A percentile compares a stretch with the other conserved stretches of the same genome.
Conservation (phyloP, 2,888 invertebrate genomes). For the Andrena bucephala region DNA sequence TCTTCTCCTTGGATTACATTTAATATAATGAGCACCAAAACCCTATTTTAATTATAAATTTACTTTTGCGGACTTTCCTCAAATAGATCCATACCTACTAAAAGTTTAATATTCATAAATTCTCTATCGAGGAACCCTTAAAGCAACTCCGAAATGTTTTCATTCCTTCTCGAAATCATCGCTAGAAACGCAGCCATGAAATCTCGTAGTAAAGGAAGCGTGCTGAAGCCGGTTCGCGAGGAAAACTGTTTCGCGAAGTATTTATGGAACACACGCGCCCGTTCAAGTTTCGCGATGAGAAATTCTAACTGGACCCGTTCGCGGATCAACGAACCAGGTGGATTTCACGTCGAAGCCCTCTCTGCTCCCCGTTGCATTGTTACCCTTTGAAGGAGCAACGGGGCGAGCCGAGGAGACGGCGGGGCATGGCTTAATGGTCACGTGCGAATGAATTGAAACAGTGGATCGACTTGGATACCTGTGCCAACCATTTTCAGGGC, state of each 20-base stretch:
- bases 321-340: constrained; percentile 16
- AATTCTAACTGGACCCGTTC: constrained; percentile 24
- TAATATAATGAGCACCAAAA: no score
- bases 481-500: constrained; percentile 60
- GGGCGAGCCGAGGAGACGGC: background rate
- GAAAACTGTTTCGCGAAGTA: constrained; percentile 4
- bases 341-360: constrained; percentile 21
- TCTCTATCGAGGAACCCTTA: no score
- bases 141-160: no score
- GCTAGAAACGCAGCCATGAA: no score
- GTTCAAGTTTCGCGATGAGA: constrained; percentile 5
- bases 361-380: constrained; percentile 18
- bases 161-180: no score
- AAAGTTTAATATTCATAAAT: no score
- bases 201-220: no score
- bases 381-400: constrained; percentile 2
- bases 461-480: constrained; percentile 61
- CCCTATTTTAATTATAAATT: no score
- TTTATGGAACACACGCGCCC: background rate
- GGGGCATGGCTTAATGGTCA: constrained; percentile 33
- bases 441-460: constrained; percentile 66
- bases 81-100: no score
- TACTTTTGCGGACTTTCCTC: no score
- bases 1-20: no score
- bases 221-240: no score